Evolutionary conservation across 2,888 invertebrate genomes (phyloP).

Genomic region (Stenolophus ochropezus): DNA sequence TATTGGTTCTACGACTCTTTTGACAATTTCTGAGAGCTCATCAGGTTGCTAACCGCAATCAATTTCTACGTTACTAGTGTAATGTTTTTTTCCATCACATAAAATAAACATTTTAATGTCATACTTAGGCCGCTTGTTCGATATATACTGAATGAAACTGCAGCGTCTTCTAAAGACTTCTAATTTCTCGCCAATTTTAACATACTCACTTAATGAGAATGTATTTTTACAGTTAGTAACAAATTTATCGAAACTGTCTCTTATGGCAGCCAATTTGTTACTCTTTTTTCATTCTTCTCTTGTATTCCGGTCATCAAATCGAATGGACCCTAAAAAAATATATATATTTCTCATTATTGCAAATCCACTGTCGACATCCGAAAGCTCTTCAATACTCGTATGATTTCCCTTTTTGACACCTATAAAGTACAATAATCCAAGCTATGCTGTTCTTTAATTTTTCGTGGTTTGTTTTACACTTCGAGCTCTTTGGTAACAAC

Average conservation of each 20-base stretch:
- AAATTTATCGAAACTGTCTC: conserved; percentile 23
- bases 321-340: background rate
- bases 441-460: conserved; percentile 15
- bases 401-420: conserved; percentile 23
- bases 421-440: conserved; percentile 15
- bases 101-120: conserved; percentile 52
- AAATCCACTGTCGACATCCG: conserved; percentile 64
- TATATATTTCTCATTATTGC: conserved; percentile 64
- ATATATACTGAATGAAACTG: conserved; percentile 27
- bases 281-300: background rate
- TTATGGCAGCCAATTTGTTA: conserved; percentile 44
- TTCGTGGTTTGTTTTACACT: conserved; percentile 27
- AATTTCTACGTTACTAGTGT: conserved; percentile 62
- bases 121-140: conserved; percentile 45
- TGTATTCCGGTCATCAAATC: conserved; percentile 62
- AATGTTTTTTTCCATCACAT: conserved; percentile 61
- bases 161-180: conserved; percentile 5
- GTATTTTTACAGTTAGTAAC: conserved; percentile 27
- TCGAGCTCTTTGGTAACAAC: conserved; percentile 2
- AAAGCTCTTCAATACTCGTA: conserved; percentile 64
- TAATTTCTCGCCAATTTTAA: conserved; percentile 41
- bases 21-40: conserved; percentile 57
- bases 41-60: conserved; percentile 62
- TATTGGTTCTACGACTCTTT: conserved; percentile 50
- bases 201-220: conserved; percentile 31